phyloP scores from a whole-genome alignment of 2,888 invertebrate species.

The Megastigmus dorsalis region DNA sequence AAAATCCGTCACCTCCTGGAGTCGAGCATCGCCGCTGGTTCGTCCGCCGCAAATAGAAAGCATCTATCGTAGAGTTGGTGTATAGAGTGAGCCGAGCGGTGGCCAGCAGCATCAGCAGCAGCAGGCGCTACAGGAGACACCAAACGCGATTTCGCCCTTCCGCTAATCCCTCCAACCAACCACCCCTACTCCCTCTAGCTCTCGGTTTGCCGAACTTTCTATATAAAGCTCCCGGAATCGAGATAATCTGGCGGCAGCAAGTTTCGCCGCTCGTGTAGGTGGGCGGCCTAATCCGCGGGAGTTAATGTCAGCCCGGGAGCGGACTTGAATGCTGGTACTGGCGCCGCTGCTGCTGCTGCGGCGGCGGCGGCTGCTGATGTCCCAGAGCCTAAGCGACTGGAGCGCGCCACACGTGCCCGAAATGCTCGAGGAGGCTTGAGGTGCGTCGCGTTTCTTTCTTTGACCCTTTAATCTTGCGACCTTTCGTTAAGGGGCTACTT shows the following conservation, averaged over 20 bases:
- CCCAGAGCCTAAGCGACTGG: too few species aligned
- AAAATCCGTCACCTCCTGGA: constrained; percentile 20
- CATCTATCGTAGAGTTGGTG: constrained; percentile 68
- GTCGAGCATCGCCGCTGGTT: neutral
- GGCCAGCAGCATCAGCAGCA: too few species aligned
- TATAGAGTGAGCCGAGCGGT: constrained; percentile 54
- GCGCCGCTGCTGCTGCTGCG: neutral
- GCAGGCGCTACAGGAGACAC: too few species aligned
- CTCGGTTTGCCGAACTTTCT: constrained; percentile 41
- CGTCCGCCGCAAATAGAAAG: constrained; percentile 66
- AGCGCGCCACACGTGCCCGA: neutral
- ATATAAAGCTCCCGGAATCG: constrained; percentile 44
- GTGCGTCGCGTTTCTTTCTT: too few species aligned
- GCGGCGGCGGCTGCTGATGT: neutral
- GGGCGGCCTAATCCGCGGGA: constrained; percentile 42
- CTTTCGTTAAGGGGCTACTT: too few species aligned
- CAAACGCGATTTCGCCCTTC: constrained; percentile 62
- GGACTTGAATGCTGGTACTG: constrained; percentile 11
- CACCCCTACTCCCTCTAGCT: too few species aligned
- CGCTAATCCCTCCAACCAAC: constrained; percentile 47
- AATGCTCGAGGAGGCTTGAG: neutral
- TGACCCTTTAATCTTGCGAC: too few species aligned
- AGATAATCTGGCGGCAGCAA: constrained; percentile 49
- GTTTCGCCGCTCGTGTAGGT: constrained; percentile 6
- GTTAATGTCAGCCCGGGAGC: too few species aligned